Evolutionary conservation across 2,888 invertebrate genomes (phyloP).

Genomic region (Cheilosia impressa): DNA sequence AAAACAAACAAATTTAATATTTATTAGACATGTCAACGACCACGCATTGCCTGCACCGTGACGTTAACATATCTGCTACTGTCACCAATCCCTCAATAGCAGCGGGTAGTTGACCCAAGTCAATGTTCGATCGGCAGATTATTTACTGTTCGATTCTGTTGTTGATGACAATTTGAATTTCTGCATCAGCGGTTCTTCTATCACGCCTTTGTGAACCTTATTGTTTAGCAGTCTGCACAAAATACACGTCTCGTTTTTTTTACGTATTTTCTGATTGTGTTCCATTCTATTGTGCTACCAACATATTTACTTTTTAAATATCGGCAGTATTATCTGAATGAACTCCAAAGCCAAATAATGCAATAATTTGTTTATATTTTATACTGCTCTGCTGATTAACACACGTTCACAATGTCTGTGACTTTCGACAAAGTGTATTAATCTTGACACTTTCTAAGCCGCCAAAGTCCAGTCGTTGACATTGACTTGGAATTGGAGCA

Average conservation of each 20-base stretch:
- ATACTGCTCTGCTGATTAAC: background rate
- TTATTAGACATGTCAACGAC: too few species aligned
- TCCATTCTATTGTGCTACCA: background rate
- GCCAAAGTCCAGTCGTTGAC: constrained; percentile 9
- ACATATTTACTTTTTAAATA: background rate
- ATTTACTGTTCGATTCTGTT: too few species aligned
- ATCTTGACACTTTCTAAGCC: background rate
- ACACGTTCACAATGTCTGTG: background rate
- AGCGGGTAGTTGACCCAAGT: too few species aligned
- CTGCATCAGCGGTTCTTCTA: background rate
- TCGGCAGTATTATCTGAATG: background rate
- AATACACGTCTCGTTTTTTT: background rate
- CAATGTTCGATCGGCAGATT: too few species aligned
- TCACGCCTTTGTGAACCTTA: background rate
- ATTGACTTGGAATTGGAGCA: constrained; percentile 6
- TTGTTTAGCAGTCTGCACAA: background rate
- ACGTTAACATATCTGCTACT: too few species aligned
- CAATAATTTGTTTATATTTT: background rate
- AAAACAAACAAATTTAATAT: too few species aligned
- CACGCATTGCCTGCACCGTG: too few species aligned
- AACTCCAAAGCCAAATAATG: background rate
- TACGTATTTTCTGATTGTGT: background rate
- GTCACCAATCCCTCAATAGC: too few species aligned
- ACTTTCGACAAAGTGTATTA: background rate
- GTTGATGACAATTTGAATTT: too few species aligned